These are phyloP conservation scores for Ctenochaetus hawaiiensis DNA, from an alignment of 2,797 vertebrate species.

Conservation along the genomic window DNA sequence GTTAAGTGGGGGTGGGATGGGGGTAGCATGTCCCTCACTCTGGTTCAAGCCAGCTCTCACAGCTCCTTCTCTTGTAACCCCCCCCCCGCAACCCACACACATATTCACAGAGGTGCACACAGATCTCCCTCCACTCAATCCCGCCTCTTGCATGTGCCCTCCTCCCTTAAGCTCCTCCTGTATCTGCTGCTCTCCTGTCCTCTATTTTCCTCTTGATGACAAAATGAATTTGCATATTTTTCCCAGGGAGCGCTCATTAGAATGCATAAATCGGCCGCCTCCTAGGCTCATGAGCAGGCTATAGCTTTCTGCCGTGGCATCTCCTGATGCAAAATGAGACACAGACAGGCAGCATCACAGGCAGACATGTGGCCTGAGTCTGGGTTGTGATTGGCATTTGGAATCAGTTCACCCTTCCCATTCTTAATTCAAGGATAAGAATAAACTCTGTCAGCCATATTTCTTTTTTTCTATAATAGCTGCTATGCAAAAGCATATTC, in stretches of 20 bases:
- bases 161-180: conserved; percentile 76
- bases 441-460: conserved; percentile 79
- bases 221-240: conserved; percentile 86
- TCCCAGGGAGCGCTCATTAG: conserved; percentile 81
- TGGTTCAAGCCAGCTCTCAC: conserved; percentile 43
- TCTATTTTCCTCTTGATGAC: conserved; percentile 83
- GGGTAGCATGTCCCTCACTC: conserved; percentile 56
- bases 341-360: conserved; percentile 75
- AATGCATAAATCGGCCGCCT: conserved; percentile 81
- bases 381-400: conserved; percentile 83
- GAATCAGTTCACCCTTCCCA: conserved; percentile 74
- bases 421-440: conserved; percentile 76
- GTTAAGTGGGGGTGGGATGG: conserved; percentile 38
- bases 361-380: conserved; percentile 79
- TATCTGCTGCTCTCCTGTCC: conserved; percentile 82
- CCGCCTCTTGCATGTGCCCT: conserved; percentile 70
- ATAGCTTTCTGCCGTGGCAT: conserved; percentile 76
- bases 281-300: conserved; percentile 70
- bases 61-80: conserved; percentile 38
- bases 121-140: conserved; percentile 66
- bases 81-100: conserved; percentile 17
- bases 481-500: conserved; percentile 33
- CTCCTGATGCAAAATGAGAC: conserved; percentile 77
- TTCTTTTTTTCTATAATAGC: conserved; percentile 74
- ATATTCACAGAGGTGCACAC: conserved; percentile 42